Evolutionary conservation across 1,140 invertebrate species (phyloP), one percentile per base, ranked within the genome.

Genomic region (Drosophila insularis): DNA sequence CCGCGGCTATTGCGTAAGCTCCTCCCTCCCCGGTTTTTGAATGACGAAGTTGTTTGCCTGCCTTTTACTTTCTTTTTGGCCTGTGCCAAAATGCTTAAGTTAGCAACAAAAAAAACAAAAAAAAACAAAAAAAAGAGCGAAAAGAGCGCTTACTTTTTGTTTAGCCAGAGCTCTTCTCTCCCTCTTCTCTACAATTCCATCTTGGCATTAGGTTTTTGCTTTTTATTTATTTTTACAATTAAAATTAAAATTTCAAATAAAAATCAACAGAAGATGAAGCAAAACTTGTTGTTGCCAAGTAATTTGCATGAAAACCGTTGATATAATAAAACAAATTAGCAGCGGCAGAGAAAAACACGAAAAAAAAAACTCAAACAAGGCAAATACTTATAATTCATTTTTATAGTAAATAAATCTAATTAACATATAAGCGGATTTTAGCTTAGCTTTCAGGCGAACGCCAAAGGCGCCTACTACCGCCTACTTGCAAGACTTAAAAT

Each of bases 381-480:
- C 63, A 67, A 62, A 72, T 73, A 80, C 63, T 66, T 85, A 78
- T 85, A 85, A 80, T 80, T 85, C 54, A 75, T 87, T 80, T 87
- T 39, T 71, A 54, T 87, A 84, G 64, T 71, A 89, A 87, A 87
- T 82, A 89, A 87, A 87, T 82, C 67, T 82, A 87, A 87, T 87
- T 87, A 89, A 84, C 80, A 89, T 87, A 86, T 82, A 82, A 81
- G 78, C 78, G 56, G 81, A 81, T 81, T 86, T 86, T 17, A 56
- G 80, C 64, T 71, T 74, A 63, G 75, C 60, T 56, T 72, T 56
- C 31, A 59, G 67, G 70, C 68, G 43, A 79, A 59, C 7, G 31
- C 71, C 31, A 21, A 19, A 46, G 14, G 43, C 43, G 43, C 14
- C 14, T 17, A 17, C 43, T 8, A 8, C 61, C 70, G 72, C 72